Percentiles rank a stretch among this genome's conserved stretches.
phyloP scores from a whole-genome alignment of 2,113 vertebrate genomes.

The Pachycephala philippinensis region DNA sequence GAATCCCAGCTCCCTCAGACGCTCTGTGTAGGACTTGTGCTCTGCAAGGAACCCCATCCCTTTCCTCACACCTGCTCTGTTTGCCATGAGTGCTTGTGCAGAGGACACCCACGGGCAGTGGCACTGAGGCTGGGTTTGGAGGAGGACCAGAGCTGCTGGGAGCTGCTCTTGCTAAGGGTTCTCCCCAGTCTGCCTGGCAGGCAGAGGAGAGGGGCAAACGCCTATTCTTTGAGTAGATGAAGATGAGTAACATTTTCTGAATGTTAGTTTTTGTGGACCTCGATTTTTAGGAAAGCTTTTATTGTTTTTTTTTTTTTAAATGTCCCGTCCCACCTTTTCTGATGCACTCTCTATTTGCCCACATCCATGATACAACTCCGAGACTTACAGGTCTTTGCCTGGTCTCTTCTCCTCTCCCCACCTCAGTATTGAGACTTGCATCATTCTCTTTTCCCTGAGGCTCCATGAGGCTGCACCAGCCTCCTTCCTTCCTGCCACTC shows the following conservation, averaged over 20 bases:
- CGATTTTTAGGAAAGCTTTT: background rate
- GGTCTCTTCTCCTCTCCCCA: too few relatives aligned
- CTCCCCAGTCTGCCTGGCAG: accelerated
- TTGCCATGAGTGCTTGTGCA: accelerated
- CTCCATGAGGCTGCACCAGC: too few relatives aligned
- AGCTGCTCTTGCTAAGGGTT: background rate
- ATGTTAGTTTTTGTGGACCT: background rate
- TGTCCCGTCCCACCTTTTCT: background rate
- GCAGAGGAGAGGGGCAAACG: background rate
- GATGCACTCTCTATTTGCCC: too few relatives aligned
- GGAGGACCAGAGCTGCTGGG: accelerated
- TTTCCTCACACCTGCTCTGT: too few relatives aligned
- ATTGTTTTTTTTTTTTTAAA: background rate
- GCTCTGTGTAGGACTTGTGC: too few relatives aligned
- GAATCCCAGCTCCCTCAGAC: background rate
- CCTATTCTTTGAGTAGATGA: background rate
- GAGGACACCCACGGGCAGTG: accelerated
- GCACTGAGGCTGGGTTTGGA: accelerated
- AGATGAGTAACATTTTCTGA: background rate
- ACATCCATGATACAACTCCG: background rate
- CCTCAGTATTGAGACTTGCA: accelerated
- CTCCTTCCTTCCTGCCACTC: too few relatives aligned
- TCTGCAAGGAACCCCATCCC: background rate
- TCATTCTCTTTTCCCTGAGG: accelerated
- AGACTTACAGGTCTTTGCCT: background rate